Evolutionary conservation across 2,113 vertebrate genomes (phyloP), one percentile per base, ranked within the genome.

Genomic region (Suncus etruscus): DNA sequence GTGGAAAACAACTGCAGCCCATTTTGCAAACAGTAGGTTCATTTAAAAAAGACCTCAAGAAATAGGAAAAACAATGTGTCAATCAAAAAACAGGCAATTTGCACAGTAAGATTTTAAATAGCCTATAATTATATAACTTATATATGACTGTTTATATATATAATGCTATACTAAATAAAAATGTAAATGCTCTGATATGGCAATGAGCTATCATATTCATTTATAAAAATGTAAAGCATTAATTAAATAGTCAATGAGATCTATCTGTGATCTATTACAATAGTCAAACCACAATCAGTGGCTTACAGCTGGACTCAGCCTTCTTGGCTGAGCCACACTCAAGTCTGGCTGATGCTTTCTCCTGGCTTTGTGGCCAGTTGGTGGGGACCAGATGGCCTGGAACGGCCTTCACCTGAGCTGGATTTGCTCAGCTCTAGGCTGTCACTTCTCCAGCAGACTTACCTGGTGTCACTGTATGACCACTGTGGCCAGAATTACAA

Each of bases 21-120:
- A 47, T 61, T 89, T 78, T 87, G n/a, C 50, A 77, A 69, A 27
- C 50, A 89, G 70, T 73, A 24, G 3, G 29, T 86, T 93, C 76
- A 39, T 39, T 39, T 39, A 90, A 65, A 87, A 92, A 65, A 54
- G 31, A 47, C 8, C 6, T 75, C 86, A 92, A 90, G 39, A 50
- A 76, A 24, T 77, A 85, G 82, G 48, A 45, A 81, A 94, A 94
- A 87, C 86, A 77, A 48, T 29, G 39, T 11, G 45, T 31, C 75
- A 72, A 5, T 66, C 76, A 45, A 70, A 80, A 91, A 92, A 83
- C 12, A 84, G 27, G 11, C 58, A 32, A 61, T 45, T 81, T 29
- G 83, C 29, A 87, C 92, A 77, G 20, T 69, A 82, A 70, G 75
- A 68, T 75, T 94, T 82, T 75, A 79, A 85, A 32, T 69, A 51